Conservation (phyloP, 1,140 invertebrate genomes). For the Choristoneura fumiferana region DNA sequence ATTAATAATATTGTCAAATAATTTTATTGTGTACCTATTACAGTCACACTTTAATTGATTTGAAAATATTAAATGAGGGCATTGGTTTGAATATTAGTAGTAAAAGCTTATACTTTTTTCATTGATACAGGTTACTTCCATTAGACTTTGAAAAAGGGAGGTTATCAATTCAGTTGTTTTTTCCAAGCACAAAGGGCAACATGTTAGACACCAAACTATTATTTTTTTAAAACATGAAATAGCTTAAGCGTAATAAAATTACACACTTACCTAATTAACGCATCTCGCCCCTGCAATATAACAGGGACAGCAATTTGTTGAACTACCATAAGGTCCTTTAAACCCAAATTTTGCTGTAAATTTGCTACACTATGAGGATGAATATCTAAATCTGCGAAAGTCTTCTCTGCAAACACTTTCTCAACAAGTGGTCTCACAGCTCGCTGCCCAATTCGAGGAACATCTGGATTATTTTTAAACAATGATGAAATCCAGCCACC, state of each 20-base stretch:
- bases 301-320: slow-evolving; percentile 91
- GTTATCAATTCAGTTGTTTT: too few relatives aligned
- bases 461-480: slow-evolving; percentile 87
- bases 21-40: too few relatives aligned
- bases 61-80: too few relatives aligned
- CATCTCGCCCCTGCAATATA: slow-evolving; percentile 88
- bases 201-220: not conserved
- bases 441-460: slow-evolving; percentile 83
- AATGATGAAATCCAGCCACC: slow-evolving; percentile 79
- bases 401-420: slow-evolving; percentile 84
- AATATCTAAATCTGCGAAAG: slow-evolving; percentile 83
- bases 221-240: too few relatives aligned
- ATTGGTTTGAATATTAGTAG: too few relatives aligned
- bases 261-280: slow-evolving; percentile 81
- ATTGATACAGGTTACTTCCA: too few relatives aligned
- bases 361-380: slow-evolving; percentile 88
- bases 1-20: too few relatives aligned
- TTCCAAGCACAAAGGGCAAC: too few relatives aligned
- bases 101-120: too few relatives aligned
- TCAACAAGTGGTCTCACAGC: slow-evolving; percentile 86
- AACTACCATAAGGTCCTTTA: slow-evolving; percentile 89
- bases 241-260: too few relatives aligned
- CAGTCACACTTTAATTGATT: too few relatives aligned
- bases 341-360: slow-evolving; percentile 86
- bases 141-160: too few relatives aligned